phyloP scores from a whole-genome alignment of 2,113 vertebrate species.

The Raja brachyura region DNA sequence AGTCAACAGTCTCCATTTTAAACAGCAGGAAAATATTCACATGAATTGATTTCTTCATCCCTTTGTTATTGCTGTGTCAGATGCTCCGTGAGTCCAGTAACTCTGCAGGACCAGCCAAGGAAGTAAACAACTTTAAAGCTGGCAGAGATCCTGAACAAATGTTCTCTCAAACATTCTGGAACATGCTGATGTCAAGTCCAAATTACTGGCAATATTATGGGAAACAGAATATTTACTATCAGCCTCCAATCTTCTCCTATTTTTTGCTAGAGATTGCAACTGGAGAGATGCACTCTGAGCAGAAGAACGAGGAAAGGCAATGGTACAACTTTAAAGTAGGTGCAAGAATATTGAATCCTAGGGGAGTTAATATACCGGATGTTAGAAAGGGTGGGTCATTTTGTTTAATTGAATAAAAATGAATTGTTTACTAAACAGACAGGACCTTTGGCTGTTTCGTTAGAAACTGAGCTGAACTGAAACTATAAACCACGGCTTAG shows the following conservation, averaged over 20 bases:
- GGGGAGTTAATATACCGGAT: background rate
- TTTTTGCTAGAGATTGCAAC: background rate
- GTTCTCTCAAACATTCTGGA: background rate
- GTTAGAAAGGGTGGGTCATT: background rate
- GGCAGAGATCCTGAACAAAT: background rate
- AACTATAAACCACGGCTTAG: background rate
- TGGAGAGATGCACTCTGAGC: background rate
- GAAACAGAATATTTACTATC: background rate
- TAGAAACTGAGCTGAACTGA: background rate
- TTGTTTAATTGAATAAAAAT: background rate
- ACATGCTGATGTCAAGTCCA: background rate
- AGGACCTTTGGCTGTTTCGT: no score
- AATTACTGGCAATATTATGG: background rate
- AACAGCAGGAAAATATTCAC: background rate
- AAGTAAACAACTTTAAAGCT: conserved; percentile 5
- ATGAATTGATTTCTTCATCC: background rate
- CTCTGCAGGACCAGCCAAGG: background rate
- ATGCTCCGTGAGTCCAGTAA: background rate
- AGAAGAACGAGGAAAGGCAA: background rate
- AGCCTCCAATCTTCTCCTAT: no score
- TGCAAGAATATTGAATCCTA: background rate
- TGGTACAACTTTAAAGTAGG: background rate
- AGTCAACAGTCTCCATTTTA: background rate
- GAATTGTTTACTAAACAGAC: background rate
- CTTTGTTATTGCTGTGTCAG: background rate